Evolutionary conservation across 2,113 vertebrate species (phyloP).

Genomic region (Prunella fulvescens): DNA sequence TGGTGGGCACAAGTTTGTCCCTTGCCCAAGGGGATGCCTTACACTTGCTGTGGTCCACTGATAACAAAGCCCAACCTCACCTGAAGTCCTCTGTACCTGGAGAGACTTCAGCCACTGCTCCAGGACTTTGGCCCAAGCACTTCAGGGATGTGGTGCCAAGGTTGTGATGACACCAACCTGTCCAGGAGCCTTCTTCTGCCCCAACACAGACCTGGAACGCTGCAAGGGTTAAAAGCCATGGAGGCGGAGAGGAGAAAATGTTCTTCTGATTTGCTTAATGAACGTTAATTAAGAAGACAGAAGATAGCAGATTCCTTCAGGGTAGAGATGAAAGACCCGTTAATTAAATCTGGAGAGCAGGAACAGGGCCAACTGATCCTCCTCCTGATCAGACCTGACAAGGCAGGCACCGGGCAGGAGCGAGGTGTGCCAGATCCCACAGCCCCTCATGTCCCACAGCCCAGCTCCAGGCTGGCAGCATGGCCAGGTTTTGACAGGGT

Average conservation of each 20-base stretch:
- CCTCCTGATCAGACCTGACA: conserved; percentile 70
- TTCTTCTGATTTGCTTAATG: conserved; percentile 89
- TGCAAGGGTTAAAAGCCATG: conserved; percentile 64
- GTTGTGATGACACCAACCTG: not conserved
- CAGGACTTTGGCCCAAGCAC: rapidly evolving
- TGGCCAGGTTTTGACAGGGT: rapidly evolving
- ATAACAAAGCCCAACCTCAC: not conserved
- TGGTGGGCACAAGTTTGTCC: not conserved
- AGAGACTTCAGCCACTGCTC: not conserved
- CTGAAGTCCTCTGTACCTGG: not conserved
- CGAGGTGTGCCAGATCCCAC: not conserved
- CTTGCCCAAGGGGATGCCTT: not conserved
- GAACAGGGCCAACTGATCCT: conserved; percentile 35
- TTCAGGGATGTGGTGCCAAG: not conserved
- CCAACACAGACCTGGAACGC: not conserved
- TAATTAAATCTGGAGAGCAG: conserved; percentile 87
- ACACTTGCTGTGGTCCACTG: not conserved
- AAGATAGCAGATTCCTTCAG: conserved; percentile 84
- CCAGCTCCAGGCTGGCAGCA: not conserved
- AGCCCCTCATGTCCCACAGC: not conserved
- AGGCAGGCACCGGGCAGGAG: not conserved
- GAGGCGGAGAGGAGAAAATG: conserved; percentile 20
- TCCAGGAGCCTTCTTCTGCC: not conserved
- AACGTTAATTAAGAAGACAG: conserved; percentile 92
- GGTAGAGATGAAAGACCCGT: conserved; percentile 80